Base-by-base conservation (phyloP, 2,113 vertebrate genomes). In the Buteo buteo region DNA sequence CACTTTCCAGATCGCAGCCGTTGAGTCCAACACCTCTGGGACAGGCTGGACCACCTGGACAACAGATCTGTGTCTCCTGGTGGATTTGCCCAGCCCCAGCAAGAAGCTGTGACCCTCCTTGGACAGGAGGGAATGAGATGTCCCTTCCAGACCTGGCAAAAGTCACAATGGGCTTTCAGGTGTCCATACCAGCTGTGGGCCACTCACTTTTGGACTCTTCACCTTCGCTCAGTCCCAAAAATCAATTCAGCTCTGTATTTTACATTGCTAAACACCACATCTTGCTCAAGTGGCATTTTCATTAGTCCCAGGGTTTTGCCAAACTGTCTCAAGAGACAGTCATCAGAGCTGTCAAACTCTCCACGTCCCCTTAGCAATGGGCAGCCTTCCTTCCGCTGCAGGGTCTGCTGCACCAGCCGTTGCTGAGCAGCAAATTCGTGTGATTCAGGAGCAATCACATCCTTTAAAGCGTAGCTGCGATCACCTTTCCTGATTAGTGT, bases 261-360 rank as follows among this genome's bases (percentile, higher is more conserved):
- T 38, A 26, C 54, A 57, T 28, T 36, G 40, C 36, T 22, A 6
- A 57, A 31, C 20, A 25, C 6, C 1, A 0, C 18, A 8, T 40
- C 64, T 61, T 44, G 40, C 67, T 81, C 6, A 1, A 54, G 49
- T 20, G 58, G 17, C 28, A 10, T 49, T 80, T 80, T 38, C 64
- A 36, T 44, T n/a, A 24, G 52, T 28, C 69, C 49, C 45, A 18
- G 34, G 38, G 28, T 28, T 72, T 45, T 71, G 57, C 9, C 6
- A 42, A 67, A 31, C 0, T 0, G 9, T 29, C 52, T 76, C 62
- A 10, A 54, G 78, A 80, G 66, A 16, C 31, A 42, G 4, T 10
- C n/a, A 17, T 22, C 40, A 74, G 79, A 82, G 62, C 71, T 45
- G 72, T 11, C 58, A 64, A 21, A 44, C 36, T 42, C 34, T 4